Conservation (phyloP, 1,140 invertebrate genomes). For the Metopolophium dirhodum region DNA sequence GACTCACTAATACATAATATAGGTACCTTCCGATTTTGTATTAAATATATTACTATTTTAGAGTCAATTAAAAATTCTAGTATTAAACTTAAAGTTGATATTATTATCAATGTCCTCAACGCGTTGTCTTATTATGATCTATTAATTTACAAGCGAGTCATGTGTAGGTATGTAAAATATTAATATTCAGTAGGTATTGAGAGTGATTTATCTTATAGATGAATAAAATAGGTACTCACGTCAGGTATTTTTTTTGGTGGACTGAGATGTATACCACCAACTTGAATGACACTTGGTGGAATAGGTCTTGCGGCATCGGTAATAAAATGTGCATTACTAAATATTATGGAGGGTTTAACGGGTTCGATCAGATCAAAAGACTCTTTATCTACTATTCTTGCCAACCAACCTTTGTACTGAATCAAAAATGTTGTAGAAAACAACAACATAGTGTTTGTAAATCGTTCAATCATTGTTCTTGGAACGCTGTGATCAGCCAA, state of each 20-base stretch:
- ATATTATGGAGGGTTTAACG: background rate
- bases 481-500: background rate
- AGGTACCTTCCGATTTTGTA: too few relatives aligned
- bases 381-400: background rate
- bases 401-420: background rate
- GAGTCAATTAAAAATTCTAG: too few relatives aligned
- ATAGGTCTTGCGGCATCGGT: background rate
- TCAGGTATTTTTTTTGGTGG: background rate
- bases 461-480: background rate
- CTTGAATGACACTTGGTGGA: background rate
- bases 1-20: too few relatives aligned
- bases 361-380: background rate
- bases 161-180: too few relatives aligned
- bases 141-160: too few relatives aligned
- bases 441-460: background rate
- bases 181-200: too few relatives aligned
- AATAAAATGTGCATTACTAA: background rate
- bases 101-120: too few relatives aligned
- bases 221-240: background rate
- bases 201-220: too few relatives aligned
- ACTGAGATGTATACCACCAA: slow-evolving; percentile 10
- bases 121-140: too few relatives aligned
- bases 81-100: too few relatives aligned
- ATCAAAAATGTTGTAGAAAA: background rate
- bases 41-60: too few relatives aligned